phyloP scores from a whole-genome alignment of 2,888 invertebrate genomes.

The Diarsia brunnea region DNA sequence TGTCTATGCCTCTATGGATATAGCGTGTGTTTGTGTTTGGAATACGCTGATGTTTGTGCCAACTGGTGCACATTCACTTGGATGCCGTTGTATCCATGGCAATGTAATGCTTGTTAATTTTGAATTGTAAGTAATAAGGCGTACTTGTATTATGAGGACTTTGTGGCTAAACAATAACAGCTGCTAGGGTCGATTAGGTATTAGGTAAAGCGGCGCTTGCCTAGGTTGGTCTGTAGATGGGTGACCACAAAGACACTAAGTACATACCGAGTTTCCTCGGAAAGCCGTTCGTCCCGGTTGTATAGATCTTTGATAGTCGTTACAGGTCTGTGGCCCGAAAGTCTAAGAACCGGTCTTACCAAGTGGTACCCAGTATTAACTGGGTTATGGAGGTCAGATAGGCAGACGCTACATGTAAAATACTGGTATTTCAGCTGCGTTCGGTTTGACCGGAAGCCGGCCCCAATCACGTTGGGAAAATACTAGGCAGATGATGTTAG shows the following conservation, averaged over 20 bases:
- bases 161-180: background rate
- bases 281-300: background rate
- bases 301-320: background rate
- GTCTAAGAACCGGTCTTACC: background rate
- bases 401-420: background rate
- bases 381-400: background rate
- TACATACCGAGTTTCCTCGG: background rate
- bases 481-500: background rate
- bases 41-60: constrained; percentile 6
- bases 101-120: constrained; percentile 8
- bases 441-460: background rate
- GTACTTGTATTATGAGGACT: too few species aligned
- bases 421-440: background rate
- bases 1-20: constrained; percentile 21
- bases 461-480: background rate
- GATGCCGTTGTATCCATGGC: background rate
- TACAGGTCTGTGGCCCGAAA: background rate
- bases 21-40: background rate
- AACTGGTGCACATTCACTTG: constrained; percentile 15
- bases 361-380: background rate
- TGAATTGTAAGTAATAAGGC: too few species aligned
- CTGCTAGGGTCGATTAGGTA: background rate
- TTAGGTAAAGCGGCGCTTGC: background rate
- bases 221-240: background rate
- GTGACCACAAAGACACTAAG: background rate